Conservation (phyloP, 2,113 vertebrate species). For the Oryzias celebensis region DNA sequence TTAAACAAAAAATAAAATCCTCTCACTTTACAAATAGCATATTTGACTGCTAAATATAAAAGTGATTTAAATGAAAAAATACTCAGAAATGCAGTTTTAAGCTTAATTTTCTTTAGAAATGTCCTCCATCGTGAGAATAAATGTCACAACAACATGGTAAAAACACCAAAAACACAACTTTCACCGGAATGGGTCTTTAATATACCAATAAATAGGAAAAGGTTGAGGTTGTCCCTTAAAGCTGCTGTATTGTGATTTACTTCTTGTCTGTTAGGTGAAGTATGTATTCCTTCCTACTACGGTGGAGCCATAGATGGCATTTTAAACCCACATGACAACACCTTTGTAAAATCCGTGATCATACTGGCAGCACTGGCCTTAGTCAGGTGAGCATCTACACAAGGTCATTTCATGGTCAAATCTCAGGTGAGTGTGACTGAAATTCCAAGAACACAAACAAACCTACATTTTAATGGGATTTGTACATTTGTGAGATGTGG, state of each 20-base stretch:
- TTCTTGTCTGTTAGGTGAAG: conserved; percentile 80
- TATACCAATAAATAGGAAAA: background rate
- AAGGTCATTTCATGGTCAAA: background rate
- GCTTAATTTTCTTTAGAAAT: too few species aligned
- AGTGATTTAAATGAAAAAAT: too few species aligned
- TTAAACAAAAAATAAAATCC: too few species aligned
- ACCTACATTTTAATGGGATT: too few species aligned
- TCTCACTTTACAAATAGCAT: too few species aligned
- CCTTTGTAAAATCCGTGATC: conserved; percentile 81
- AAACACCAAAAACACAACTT: too few species aligned
- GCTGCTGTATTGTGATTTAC: background rate
- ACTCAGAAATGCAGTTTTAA: too few species aligned
- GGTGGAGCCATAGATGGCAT: conserved; percentile 90
- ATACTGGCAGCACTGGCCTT: conserved; percentile 81
- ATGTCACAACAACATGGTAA: too few species aligned
- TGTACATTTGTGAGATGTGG: too few species aligned
- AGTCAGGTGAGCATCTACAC: conserved; percentile 79
- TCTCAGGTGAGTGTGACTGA: background rate
- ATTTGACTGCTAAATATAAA: too few species aligned
- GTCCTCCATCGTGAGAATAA: too few species aligned
- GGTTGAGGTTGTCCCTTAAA: background rate
- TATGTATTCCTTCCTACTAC: conserved; percentile 90
- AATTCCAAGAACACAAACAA: too few species aligned
- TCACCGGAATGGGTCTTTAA: background rate
- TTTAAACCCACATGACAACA: conserved; percentile 88